Evolutionary conservation across 2,113 vertebrate genomes (phyloP).

Genomic region (Leucopsar rothschildi): DNA sequence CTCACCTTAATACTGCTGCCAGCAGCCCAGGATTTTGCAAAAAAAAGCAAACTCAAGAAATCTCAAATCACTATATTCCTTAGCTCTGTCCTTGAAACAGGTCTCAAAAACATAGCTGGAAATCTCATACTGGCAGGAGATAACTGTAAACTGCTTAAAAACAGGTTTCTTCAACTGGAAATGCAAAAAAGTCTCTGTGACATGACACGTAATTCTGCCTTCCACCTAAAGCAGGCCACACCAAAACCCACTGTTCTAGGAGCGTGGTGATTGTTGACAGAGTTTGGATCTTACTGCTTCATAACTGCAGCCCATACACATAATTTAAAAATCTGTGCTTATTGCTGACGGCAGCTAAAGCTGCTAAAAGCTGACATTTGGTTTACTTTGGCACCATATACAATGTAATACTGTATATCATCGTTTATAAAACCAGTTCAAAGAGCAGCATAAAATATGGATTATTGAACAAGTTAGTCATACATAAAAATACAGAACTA

Average conservation of each 20-base stretch:
- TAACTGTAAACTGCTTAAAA: background rate
- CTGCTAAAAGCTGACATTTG: background rate
- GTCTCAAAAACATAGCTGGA: background rate
- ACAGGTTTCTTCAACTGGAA: background rate
- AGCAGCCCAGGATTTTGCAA: background rate
- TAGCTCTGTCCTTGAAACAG: background rate
- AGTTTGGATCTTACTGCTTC: background rate
- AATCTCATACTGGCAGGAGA: background rate
- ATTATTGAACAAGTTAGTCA: background rate
- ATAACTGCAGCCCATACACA: background rate
- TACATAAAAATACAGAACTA: background rate
- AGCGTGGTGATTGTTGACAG: fast-evolving
- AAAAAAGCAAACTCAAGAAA: background rate
- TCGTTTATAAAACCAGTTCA: background rate
- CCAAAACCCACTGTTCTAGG: background rate
- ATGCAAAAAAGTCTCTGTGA: background rate
- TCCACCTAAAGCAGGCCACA: background rate
- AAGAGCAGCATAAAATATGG: background rate
- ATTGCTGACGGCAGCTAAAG: background rate
- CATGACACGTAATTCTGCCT: fast-evolving
- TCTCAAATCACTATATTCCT: background rate
- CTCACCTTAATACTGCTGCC: background rate
- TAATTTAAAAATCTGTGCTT: background rate
- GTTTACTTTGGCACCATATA: background rate
- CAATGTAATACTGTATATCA: background rate